Base-by-base conservation (phyloP, 2,888 invertebrate species). In the Dynastes grantii region DNA sequence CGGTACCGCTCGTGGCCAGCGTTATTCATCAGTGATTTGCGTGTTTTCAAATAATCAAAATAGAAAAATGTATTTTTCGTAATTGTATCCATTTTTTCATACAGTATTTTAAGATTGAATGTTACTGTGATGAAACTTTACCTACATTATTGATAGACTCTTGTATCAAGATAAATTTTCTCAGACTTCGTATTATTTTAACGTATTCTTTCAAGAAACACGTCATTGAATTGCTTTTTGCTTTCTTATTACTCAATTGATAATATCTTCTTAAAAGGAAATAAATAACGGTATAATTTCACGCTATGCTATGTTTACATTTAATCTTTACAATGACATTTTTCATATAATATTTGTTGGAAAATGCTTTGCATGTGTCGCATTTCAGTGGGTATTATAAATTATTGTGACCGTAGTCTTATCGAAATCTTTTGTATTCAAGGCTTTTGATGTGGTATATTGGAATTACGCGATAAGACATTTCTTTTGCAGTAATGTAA, bases 351-450 rank as follows among this genome's bases (percentile, higher is more conserved):
- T 45, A 13, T 40, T 40, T 4, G 9, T 6, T 16, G 40, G 27
- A 45, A 75, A 75, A 45, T 45, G 45, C 11, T 29, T 71, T 71
- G 71, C 55, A 71, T 61, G 73, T 49, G 6, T 27, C 32, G 49
- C 61, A 75, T 13, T 68, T 68, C 6, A 29, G 27, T 29, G 2
- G 68, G 11, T 27, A 27, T 22, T 61, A 55, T 61, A 75, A 75
- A 75, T 75, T 40, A 61, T 13, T 75, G 45, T 8, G 61, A 22
- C 49, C 61, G 40, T n/a, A 27, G 3, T 27, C 45, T 45, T 75
- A 75, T 75, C 73, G 37, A 75, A 27, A 75, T 61, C 27, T 40
- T 61, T 75, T 71, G 58, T 73, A 22, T 73, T 58, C 73, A 73
- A 73, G 73, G 29, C 53, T 61, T 61, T 40, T 40, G 70, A 61